Percentiles rank a stretch among this genome's conserved stretches.
Conservation (phyloP, 2,888 invertebrate species). For the Lasioglossum malachurum region DNA sequence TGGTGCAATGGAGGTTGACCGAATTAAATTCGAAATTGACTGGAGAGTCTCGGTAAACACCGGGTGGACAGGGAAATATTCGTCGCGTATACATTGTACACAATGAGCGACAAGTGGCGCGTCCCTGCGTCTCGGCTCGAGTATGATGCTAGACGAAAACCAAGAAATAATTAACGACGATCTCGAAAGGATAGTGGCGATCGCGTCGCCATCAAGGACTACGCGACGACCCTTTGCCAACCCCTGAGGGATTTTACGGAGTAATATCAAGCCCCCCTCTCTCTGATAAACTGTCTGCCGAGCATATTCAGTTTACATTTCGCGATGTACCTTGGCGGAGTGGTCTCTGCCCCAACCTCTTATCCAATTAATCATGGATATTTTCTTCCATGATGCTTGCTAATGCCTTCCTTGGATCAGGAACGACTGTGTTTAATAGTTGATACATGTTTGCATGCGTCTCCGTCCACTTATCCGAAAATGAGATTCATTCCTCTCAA, state of each 20-base stretch:
- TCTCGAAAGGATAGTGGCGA: slow-evolving; percentile 81
- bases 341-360: slow-evolving; percentile 14
- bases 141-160: slow-evolving; percentile 81
- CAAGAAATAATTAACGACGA: slow-evolving; percentile 82
- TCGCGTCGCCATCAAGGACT: slow-evolving; percentile 76
- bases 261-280: slow-evolving; percentile 69
- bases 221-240: slow-evolving; percentile 73
- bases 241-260: slow-evolving; percentile 76
- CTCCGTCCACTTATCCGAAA: slow-evolving; percentile 41
- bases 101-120: slow-evolving; percentile 64
- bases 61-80: slow-evolving; percentile 30
- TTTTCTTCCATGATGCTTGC: slow-evolving; percentile 1
- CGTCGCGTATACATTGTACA: slow-evolving; percentile 53
- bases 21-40: slow-evolving; percentile 42
- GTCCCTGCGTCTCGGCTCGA: slow-evolving; percentile 61
- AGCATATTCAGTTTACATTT: slow-evolving; percentile 59
- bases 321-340: slow-evolving; percentile 24
- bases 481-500: slow-evolving; percentile 11
- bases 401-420: background rate
- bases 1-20: background rate
- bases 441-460: slow-evolving; percentile 16
- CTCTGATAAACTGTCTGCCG: slow-evolving; percentile 60
- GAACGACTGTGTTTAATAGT: background rate
- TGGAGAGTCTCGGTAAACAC: slow-evolving; percentile 20
- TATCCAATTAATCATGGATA: slow-evolving; percentile 51